Evolutionary conservation across 2,113 vertebrate genomes (phyloP).

Genomic region (Catharus fuscescens): DNA sequence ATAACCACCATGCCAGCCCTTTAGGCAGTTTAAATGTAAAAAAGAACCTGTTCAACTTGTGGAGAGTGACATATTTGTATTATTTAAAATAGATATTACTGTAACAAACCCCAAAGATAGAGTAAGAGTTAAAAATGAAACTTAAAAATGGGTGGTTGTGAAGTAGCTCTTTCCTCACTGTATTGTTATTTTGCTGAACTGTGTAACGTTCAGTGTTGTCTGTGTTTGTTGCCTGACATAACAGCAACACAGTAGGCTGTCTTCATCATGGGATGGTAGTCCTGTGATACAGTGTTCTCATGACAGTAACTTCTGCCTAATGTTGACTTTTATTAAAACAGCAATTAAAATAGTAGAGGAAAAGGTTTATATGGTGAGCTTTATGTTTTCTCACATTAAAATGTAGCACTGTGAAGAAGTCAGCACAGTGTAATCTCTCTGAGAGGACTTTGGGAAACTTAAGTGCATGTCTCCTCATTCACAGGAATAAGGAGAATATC

Average conservation of each 20-base stretch:
- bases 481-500: rapidly evolving
- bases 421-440: background rate
- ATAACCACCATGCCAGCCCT: background rate
- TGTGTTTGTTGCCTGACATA: background rate
- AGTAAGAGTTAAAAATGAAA: background rate
- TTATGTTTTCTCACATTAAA: background rate
- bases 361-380: background rate
- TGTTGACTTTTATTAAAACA: background rate
- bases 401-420: background rate
- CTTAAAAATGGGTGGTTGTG: background rate
- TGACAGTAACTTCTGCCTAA: background rate
- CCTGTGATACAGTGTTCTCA: background rate
- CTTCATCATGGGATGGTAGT: background rate
- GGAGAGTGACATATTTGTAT: background rate
- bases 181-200: background rate
- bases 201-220: background rate
- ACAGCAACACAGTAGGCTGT: background rate
- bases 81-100: background rate
- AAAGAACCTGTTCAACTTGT: background rate
- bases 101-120: background rate
- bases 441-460: background rate
- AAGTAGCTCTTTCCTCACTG: background rate
- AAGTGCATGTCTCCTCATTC: background rate
- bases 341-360: background rate
- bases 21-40: background rate